These are phyloP conservation scores for Beris morrisii DNA, from an alignment of 2,888 invertebrate species.

Conservation along the genomic window DNA sequence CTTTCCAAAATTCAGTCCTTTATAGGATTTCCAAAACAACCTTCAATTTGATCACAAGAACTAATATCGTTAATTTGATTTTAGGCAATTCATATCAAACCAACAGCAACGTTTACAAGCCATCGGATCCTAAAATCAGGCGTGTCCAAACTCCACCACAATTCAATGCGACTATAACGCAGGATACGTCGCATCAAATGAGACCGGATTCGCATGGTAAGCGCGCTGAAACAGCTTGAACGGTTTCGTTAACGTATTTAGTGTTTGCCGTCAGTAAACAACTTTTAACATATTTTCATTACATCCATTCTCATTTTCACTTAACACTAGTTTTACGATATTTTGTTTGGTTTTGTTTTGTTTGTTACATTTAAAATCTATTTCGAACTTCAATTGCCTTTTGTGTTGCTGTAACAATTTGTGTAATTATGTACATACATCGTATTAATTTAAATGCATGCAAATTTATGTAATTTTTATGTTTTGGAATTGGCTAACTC, in stretches of 20 bases:
- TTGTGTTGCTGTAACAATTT: neutral
- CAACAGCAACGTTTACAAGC: conserved; percentile 48
- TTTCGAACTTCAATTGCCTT: neutral
- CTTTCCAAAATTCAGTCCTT: neutral
- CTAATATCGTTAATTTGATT: conserved; percentile 38
- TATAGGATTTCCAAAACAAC: neutral
- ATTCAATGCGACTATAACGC: conserved; percentile 33
- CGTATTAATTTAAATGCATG: conserved; percentile 6
- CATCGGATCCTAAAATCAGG: conserved; percentile 53
- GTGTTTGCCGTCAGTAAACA: neutral
- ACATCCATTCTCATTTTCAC: conserved; percentile 8
- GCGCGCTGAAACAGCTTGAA: conserved; percentile 34
- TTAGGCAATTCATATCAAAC: conserved; percentile 49
- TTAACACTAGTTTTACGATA: neutral
- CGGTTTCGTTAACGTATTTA: neutral
- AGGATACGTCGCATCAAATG: conserved; percentile 40
- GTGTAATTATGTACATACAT: neutral
- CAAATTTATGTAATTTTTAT: conserved; percentile 3
- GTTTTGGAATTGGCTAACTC: conserved; percentile 32
- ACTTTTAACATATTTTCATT: neutral
- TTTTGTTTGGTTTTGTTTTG: too few relatives aligned
- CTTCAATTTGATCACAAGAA: too few relatives aligned
- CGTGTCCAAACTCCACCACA: conserved; percentile 50
- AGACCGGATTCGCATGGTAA: conserved; percentile 52
- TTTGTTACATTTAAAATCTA: neutral